Conservation (phyloP, 2,888 invertebrate genomes). For the Slavum lentiscoides region DNA sequence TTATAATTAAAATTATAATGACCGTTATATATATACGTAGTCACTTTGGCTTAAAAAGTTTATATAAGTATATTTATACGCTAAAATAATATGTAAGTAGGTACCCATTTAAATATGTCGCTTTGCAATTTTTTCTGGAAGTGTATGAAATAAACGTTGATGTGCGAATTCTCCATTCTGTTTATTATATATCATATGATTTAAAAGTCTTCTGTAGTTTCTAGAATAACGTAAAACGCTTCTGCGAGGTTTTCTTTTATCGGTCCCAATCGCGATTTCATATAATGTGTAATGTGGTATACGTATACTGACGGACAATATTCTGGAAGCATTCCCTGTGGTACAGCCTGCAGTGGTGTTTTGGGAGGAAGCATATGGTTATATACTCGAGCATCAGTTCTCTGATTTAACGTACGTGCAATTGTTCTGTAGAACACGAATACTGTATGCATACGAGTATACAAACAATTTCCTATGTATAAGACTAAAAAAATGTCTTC, state of each 20-base stretch:
- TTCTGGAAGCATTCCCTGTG: background rate
- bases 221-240: background rate
- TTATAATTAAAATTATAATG: too few relatives aligned
- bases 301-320: background rate
- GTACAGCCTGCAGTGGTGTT: background rate
- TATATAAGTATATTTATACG: too few relatives aligned
- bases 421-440: too few relatives aligned
- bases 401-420: too few relatives aligned
- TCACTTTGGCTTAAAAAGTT: too few relatives aligned
- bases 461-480: too few relatives aligned
- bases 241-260: background rate
- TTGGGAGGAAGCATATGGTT: background rate
- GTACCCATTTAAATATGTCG: too few relatives aligned
- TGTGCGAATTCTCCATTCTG: background rate
- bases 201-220: slow-evolving; percentile 4
- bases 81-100: too few relatives aligned
- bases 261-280: slow-evolving; percentile 5
- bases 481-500: too few relatives aligned
- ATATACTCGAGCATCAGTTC: background rate
- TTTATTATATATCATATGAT: background rate
- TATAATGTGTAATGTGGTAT: background rate
- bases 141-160: slow-evolving; percentile 6
- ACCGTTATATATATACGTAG: too few relatives aligned
- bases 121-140: too few relatives aligned
- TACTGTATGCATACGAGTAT: too few relatives aligned